phyloP scores from a whole-genome alignment of 1,140 invertebrate genomes.

The Oedothorax gibbosus region DNA sequence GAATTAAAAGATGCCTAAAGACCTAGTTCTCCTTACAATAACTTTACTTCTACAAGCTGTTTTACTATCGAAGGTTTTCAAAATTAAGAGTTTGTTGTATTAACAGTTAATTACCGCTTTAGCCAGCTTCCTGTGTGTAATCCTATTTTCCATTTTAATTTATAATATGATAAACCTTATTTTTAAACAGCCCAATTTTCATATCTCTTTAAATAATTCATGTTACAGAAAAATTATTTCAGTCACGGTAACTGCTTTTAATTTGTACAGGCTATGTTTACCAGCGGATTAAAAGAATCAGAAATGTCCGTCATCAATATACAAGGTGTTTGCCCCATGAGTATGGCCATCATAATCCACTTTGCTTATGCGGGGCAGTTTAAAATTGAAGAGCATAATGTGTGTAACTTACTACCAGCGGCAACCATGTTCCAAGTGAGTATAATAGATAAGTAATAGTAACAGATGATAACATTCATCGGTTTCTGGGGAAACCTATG shows the following conservation, averaged over 20 bases:
- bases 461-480: no score
- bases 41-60: no score
- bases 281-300: constrained; percentile 95
- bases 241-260: neutral
- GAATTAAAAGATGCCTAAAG: no score
- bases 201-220: neutral
- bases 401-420: constrained; percentile 88
- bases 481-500: no score
- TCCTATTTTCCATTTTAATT: no score
- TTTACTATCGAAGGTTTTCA: no score
- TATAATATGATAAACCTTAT: neutral
- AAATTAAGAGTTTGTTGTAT: no score
- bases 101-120: no score
- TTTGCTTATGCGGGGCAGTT: constrained; percentile 99
- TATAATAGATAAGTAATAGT: constrained; percentile 68
- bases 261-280: constrained; percentile 88
- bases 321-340: constrained; percentile 95
- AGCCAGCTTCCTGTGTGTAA: neutral
- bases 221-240: neutral
- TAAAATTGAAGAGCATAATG: constrained; percentile 93
- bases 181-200: neutral
- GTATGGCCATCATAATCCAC: constrained; percentile 97
- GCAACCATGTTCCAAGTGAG: constrained; percentile 94
- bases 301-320: constrained; percentile 96
- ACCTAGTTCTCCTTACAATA: no score